These are phyloP conservation scores for Falco naumanni DNA, from an alignment of 2,797 vertebrate genomes.

Conservation along the genomic window DNA sequence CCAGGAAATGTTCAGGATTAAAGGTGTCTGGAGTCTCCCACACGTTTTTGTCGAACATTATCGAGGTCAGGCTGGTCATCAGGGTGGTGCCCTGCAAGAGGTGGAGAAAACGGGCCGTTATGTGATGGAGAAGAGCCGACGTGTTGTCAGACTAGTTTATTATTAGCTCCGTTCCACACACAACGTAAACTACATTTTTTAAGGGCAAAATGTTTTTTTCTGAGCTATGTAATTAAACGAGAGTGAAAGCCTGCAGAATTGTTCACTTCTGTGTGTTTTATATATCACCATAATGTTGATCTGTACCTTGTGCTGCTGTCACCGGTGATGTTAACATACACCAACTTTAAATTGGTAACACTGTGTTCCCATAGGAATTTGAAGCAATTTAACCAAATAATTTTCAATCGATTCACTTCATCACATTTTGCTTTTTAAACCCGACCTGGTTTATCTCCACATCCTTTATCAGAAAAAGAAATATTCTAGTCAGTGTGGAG, in stretches of 20 bases:
- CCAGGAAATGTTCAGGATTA: constrained; percentile 89
- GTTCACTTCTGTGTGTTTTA: not conserved
- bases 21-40: constrained; percentile 88
- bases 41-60: constrained; percentile 86
- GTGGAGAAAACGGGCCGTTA: not conserved
- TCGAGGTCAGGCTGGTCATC: constrained; percentile 86
- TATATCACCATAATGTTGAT: not conserved
- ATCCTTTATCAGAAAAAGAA: not conserved
- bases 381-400: not conserved
- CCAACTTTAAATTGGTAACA: not conserved
- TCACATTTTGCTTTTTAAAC: not conserved
- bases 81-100: constrained; percentile 82
- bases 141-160: not conserved
- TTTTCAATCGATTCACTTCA: not conserved
- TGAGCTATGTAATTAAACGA: not conserved
- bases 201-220: not conserved
- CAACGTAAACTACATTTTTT: not conserved
- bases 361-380: not conserved
- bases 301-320: not conserved
- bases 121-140: fast-evolving
- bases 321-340: not conserved
- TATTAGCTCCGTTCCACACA: not conserved
- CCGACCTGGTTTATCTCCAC: not conserved
- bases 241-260: not conserved
- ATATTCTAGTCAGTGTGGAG: not conserved